Evolutionary conservation across 2,888 invertebrate species (phyloP), one percentile per base, ranked within the genome.

Genomic region (Lordiphosa fenestrarum): DNA sequence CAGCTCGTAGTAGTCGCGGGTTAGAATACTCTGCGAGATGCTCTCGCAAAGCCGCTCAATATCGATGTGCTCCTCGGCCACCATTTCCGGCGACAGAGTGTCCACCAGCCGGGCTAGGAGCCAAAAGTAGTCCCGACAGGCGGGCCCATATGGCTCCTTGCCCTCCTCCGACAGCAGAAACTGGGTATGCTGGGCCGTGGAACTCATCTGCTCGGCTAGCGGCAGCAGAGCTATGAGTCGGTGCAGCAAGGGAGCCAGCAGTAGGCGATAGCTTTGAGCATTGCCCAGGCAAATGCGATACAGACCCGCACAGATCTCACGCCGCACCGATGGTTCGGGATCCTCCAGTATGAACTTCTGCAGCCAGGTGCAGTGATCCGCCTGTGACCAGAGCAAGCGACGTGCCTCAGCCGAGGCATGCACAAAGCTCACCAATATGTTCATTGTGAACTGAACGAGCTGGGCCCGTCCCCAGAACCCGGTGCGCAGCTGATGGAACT

Each of bases 71-170:
- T 87, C 87, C 44, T 85, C 86, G 19, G 74, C 78, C 25, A 96
- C 92, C 75, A 94, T 92, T 63, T 95, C 95, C 56, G 94, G 94
- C 0, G 95, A 94, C 25, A 96, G 87, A 2, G 95, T 95, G 82
- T 98, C 98, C 0, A 98, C 95, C 13, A 98, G 91, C 33, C 97
- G 92, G 69, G 97, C 96, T 10, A 97, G 92, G 3, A 98, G 91
- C 97, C 97, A 97, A 89, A 98, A 98, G 89, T 97, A 98, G 88
- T 98, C 98, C 6, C 97, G 91, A 86, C 97, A 98, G 1, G 97
- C 97, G 0, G 97, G 97, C 0, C 97, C 98, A 86, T 96, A 97
- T 0, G 97, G 96, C 86, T 97, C 97, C 86, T 98, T 96, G n/a
- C 95, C 95, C 49, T 88, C 88, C 41, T 88, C 88, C 5, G 87